phyloP scores from a whole-genome alignment of 2,888 invertebrate genomes.

The Sphaerophoria taeniata region DNA sequence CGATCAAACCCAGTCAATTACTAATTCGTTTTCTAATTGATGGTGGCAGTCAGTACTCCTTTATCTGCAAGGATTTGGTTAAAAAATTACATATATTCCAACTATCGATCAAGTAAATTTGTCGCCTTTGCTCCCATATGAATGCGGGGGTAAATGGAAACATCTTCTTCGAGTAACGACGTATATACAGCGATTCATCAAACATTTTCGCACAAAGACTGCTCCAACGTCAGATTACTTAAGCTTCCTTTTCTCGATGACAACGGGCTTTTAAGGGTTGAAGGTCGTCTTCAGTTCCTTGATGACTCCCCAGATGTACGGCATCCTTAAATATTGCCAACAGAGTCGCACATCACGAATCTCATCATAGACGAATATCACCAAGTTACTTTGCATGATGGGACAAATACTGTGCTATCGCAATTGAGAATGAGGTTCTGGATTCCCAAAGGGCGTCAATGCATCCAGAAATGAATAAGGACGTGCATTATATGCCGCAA shows the following conservation, averaged over 20 bases:
- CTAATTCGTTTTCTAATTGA: no score
- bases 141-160: background rate
- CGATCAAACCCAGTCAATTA: no score
- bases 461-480: background rate
- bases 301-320: conserved; percentile 10
- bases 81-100: no score
- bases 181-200: background rate
- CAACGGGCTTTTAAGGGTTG: background rate
- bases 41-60: no score
- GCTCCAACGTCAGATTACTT: no score
- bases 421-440: background rate
- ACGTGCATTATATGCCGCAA: no score
- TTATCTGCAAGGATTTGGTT: no score
- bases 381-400: background rate
- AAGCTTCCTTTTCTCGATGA: conserved; percentile 7
- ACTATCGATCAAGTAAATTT: no score
- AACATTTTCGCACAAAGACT: background rate
- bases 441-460: background rate
- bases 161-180: background rate
- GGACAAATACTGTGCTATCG: background rate
- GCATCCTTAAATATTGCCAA: background rate
- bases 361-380: background rate
- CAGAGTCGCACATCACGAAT: no score
- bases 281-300: background rate
- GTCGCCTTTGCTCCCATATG: conserved; percentile 8